These are phyloP conservation scores for Oreochromis grahami DNA, from an alignment of 2,797 vertebrate species.

Conservation along the genomic window DNA sequence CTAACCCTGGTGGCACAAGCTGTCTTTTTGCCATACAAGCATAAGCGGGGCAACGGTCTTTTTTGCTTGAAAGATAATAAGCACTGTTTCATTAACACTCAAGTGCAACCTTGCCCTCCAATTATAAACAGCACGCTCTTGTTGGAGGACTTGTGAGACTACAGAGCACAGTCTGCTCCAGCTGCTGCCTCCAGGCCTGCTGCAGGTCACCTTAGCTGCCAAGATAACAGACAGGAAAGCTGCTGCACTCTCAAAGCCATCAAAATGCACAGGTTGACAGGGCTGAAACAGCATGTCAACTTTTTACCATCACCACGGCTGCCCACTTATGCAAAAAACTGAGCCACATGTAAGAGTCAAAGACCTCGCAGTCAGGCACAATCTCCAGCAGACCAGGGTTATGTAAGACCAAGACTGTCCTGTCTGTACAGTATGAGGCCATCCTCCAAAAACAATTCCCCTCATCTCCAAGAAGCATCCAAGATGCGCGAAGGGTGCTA, in stretches of 20 bases:
- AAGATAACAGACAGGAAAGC: conserved; percentile 18
- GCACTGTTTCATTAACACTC: background rate
- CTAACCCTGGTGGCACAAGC: background rate
- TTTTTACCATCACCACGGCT: background rate
- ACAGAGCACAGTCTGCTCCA: background rate
- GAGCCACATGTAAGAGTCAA: conserved; percentile 32
- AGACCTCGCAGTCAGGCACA: conserved; percentile 7
- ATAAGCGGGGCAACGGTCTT: background rate
- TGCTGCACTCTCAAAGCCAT: background rate
- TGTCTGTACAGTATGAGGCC: conserved; percentile 14
- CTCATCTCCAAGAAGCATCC: conserved; percentile 5
- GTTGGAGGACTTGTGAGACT: background rate
- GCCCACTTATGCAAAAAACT: conserved; percentile 33
- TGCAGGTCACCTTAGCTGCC: conserved; percentile 39
- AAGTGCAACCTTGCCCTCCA: background rate
- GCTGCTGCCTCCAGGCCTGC: conserved; percentile 5
- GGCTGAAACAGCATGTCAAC: conserved; percentile 38
- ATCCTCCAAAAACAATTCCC: conserved; percentile 11
- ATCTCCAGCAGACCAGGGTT: conserved; percentile 35
- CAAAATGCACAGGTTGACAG: conserved; percentile 5
- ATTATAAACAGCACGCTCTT: background rate
- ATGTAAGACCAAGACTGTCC: conserved; percentile 24
- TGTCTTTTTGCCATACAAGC: background rate
- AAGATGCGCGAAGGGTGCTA: conserved; percentile 18
- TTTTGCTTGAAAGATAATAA: background rate